Base-by-base conservation (phyloP, 2,797 vertebrate genomes). In the Enteromius anoplus region DNA sequence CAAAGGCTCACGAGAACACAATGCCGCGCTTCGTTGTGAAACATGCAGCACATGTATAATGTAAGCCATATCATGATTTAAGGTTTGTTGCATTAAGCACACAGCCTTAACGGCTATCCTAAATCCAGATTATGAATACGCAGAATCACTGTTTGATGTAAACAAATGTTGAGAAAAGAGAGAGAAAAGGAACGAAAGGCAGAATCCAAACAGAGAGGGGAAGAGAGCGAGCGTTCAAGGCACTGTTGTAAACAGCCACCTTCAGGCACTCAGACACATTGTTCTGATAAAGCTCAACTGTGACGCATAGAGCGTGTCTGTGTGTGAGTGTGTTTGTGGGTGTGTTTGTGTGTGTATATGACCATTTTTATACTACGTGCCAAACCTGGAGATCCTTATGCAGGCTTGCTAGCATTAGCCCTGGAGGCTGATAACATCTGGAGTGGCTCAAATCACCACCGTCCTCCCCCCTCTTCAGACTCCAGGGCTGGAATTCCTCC, bases 361-460 rank as follows among this genome's bases (percentile, higher is more conserved):
- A 51, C 58, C 65, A 69, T 60, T 55, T 58, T 83, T 83, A 72
- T 70, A 75, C 51, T 82, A 70, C 2, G 40, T 77, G 73, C 81
- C 79, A 85, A 72, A 88, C 77, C 85, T 83, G 84, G 49, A 84
- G 87, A 68, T 83, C 72, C 85, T 85, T 82, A 85, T 34, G 75
- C 42, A 70, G 85, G n/a, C 77, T 87, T 80, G 80, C 85, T 77
- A 83, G 69, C 77, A 70, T 82, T 82, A 84, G 69, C 71, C 81
- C 58, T 53, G 37, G 55, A 85, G 85, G 83, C 62, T 85, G 85
- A 80, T 85, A 88, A 86, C 87, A 89, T 89, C 88, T 88, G 87
- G 83, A 87, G 81, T 78, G 80, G 60, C 75, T 88, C 78, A 80
- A 75, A 85, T 70, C 72, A 49, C 79, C 68, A 6, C 49, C 58